Conservation (phyloP, 2,797 vertebrate genomes). For the Leuciscus waleckii region DNA sequence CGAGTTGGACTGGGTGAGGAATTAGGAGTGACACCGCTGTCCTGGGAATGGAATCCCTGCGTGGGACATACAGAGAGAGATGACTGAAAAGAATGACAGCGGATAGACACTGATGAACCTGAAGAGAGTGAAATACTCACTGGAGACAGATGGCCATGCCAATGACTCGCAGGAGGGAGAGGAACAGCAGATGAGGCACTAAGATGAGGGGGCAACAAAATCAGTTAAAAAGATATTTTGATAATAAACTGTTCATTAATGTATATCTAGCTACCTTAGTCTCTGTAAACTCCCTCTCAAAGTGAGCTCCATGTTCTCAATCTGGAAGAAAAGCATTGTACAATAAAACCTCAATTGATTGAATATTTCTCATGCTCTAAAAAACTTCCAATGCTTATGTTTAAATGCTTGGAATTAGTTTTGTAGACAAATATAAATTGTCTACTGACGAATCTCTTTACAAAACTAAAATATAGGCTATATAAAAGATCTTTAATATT, state of each 20-base stretch:
- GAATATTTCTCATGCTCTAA: neutral
- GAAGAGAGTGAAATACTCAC: conserved; percentile 66
- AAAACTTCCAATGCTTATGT: neutral
- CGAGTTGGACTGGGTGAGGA: conserved; percentile 81
- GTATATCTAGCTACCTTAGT: conserved; percentile 68
- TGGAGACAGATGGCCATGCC: conserved; percentile 72
- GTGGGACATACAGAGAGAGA: conserved; percentile 14
- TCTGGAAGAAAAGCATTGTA: conserved; percentile 62
- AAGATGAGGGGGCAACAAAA: neutral
- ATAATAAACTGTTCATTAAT: neutral
- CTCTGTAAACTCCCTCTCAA: conserved; percentile 76
- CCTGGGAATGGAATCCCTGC: conserved; percentile 76
- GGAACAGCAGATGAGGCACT: conserved; percentile 74
- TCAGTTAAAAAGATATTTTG: neutral
- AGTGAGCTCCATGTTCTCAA: conserved; percentile 74
- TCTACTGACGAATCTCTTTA: neutral
- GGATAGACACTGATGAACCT: neutral
- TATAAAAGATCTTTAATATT: too few species aligned
- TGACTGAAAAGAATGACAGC: neutral
- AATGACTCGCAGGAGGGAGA: conserved; percentile 72
- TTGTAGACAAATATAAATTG: neutral
- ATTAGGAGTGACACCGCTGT: conserved; percentile 81
- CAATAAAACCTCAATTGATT: neutral
- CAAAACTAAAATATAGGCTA: neutral
- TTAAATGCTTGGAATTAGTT: neutral